Conservation (phyloP, 2,888 invertebrate species). For the Parnassius apollo region DNA sequence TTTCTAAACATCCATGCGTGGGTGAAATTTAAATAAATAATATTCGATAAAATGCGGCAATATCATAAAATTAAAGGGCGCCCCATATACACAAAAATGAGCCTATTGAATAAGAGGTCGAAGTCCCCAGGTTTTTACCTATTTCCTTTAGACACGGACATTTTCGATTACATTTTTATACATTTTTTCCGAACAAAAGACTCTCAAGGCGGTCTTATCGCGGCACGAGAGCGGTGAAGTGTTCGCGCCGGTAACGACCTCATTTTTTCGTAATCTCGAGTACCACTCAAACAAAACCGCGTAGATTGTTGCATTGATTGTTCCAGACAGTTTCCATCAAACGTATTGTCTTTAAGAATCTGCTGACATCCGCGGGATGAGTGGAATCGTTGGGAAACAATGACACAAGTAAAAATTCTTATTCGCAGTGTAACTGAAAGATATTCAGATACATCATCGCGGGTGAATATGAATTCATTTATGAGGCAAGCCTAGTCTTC, state of each 20-base stretch:
- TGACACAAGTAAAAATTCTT: too few relatives aligned
- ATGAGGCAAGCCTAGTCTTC: too few relatives aligned
- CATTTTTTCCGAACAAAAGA: background rate
- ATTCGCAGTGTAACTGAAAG: too few relatives aligned
- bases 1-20: too few relatives aligned
- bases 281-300: constrained; percentile 1
- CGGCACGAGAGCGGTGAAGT: constrained; percentile 13
- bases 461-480: too few relatives aligned
- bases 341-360: too few relatives aligned
- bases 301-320: constrained; percentile 12
- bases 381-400: background rate
- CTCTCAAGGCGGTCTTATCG: constrained; percentile 4
- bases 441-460: too few relatives aligned
- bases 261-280: constrained; percentile 12
- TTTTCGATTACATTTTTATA: constrained; percentile 1
- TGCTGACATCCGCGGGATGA: too few relatives aligned
- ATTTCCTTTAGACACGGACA: background rate
- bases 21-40: too few relatives aligned
- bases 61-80: too few relatives aligned
- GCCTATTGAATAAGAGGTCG: background rate
- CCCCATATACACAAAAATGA: background rate
- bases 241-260: constrained; percentile 14
- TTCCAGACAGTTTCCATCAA: background rate
- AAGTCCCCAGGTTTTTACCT: background rate
- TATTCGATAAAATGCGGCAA: too few relatives aligned